Base-by-base conservation (phyloP, 2,888 invertebrate genomes). In the Agrochola macilenta region DNA sequence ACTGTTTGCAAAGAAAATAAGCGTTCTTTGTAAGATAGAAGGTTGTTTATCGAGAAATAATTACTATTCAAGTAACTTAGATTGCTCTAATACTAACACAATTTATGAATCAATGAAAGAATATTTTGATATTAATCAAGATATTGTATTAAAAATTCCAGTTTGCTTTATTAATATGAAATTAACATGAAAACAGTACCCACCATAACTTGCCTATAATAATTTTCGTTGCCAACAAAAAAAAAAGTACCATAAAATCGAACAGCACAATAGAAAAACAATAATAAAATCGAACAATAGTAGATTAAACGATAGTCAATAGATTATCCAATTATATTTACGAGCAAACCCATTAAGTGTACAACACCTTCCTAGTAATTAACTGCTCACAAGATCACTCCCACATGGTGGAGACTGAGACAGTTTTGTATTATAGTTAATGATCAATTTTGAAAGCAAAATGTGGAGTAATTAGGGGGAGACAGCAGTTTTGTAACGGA, bases 401-500 rank as follows among this genome's bases (percentile, higher is more conserved):
- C 94, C 93, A 94, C 94, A 91, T 89, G 75, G 71, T 93, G 93
- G 92, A 95, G 94, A 73, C 92, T 94, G 94, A 95, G 95, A 94
- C 92, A 90, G 85, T 81, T 87, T 35, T 84, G 91, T 87, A 89
- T 86, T 89, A 89, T 83, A 84, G 89, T 87, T 92, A 93, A 93
- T 94, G 90, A 94, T 95, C 92, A 93, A 93, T 94, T 93, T 94
- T 94, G 92, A 93, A 94, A 93, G 92, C 90, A 84, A 73, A 64
- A 52, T 79, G 79, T 84, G 88, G 87, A 84, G 9, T 78, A 86
- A 89, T 82, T 71, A 54, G 66, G 1, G 14, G 60, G 78, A 78
- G 43, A 39, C 2, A 83, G 87, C 84, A 84, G 71, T 23, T 69
- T 46, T 35, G 23, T 52, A 30, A 58, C 7, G 17, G 0, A 30